Base-by-base conservation (phyloP, 2,888 invertebrate species). In the Incurvaria masculella region DNA sequence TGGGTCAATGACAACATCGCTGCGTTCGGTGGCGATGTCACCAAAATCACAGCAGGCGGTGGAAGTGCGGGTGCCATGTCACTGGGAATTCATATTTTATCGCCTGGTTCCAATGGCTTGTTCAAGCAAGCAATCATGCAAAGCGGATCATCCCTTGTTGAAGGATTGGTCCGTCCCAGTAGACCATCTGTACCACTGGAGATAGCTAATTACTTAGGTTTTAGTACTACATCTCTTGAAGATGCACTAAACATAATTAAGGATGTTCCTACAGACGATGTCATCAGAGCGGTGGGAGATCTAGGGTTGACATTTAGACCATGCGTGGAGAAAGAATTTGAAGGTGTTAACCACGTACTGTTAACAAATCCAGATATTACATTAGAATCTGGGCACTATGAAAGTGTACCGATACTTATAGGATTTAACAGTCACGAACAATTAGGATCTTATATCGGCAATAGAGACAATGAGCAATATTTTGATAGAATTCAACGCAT, bases 1-100 rank as follows among this genome's bases (percentile, higher is more conserved):
- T 71, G 70, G 70, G 56, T 71, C 0, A 63, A 62, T 46, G 49
- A 62, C 4, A 64, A 69, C 40, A 69, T 70, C 21, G 57, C 55
- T 51, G 60, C 63, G 0, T 71, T 70, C 49, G 68, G 68, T 44
- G 71, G 71, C 14, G 63, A 70, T 51, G 49, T 55, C 2, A 49
- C 62, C 44, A 58, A 60, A 52, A 61, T 71, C 21, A 71, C 69
- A 10, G 23, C 65, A 5, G 61, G 63, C 20, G 70, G 70, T 1
- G 45, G 56, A 43, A 68, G 68, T 45, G 64, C 68, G 21, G 70
- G 69, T 1, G 63, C 53, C 2, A 59, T 59, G 41, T 61, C 68
- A 3, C 52, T 67, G 6, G 69, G 67, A 51, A 52, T 66, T 4
- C 67, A 69, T 47, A 52, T 69, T 14, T 45, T 61, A n/a, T 65